Base-by-base conservation (phyloP, 2,888 invertebrate species). In the Dicyrtoma fusca region DNA sequence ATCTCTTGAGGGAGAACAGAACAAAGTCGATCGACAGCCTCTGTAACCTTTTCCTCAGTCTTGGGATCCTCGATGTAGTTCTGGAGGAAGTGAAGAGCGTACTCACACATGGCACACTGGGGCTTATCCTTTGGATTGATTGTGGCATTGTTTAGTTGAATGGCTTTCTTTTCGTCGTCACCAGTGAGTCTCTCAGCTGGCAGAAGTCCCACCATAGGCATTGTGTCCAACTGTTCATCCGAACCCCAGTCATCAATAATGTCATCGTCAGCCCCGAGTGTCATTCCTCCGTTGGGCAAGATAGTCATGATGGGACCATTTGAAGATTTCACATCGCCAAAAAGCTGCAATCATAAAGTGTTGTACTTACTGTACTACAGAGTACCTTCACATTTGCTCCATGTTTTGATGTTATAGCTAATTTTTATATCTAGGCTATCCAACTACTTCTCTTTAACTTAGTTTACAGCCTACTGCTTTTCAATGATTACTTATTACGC, bases 51-150 rank as follows among this genome's bases (percentile, higher is more conserved):
- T 10, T 88, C 88, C 85, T 91, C 91, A 11, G 87, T 90, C 45
- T 83, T 83, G 1, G 89, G 88, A 76, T 88, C 86, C 69, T 91
- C 90, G 76, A 93, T 85, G 19, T 88, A 87, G 65, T 90, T 87
- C 82, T 94, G 94, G 59, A 94, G 81, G 76, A 90, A 91, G 82
- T 93, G 92, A 80, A 94, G 83, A 83, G 92, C 86, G 84, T 92
- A 92, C 84, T 94, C 89, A 82, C 95, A 95, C 82, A 94, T 87
- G 34, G 89, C 88, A 83, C 95, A 94, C 0, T 85, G 82, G 76
- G 88, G 82, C 81, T 87, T 85, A 11, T 68, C 55, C 53, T 70
- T 64, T 1, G 34, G 8, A 2, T 26, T 23, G 8, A 17, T 53
- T 3, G 3, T 34, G 34, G 34, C 8, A 5, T 3, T 34, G n/a